Evolutionary conservation across 2,888 invertebrate species (phyloP), one percentile per base, ranked within the genome.

Genomic region (Ganaspis brasiliensis): DNA sequence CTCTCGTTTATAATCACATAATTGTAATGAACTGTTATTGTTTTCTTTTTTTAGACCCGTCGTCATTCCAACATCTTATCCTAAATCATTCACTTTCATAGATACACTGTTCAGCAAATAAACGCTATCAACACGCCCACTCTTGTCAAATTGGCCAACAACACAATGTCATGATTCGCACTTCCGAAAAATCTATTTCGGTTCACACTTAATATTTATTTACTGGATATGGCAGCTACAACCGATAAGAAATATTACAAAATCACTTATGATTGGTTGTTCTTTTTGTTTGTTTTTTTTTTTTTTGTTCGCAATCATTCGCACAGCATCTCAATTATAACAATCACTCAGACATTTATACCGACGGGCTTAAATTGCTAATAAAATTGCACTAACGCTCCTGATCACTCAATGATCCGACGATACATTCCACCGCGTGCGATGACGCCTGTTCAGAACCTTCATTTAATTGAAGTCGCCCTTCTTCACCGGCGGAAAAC

Each of bases 161-260:
- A 45, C 57, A 35, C 45, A 75, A 40, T 74, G 74, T 79, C 78
- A 76, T 76, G 84, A 85, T 83, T 83, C 86, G 79, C 78, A 80
- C 80, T 79, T 79, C 82, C 79, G 76, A 74, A 73, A 82, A 81
- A 79, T 19, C 84, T 86, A 86, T 86, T 82, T 86, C 87, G 87
- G 82, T 85, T 83, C 85, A 85, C 87, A 85, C 83, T 84, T 86
- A 86, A 85, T 84, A 67, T 24, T 87, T 79, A 83, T 83, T 86
- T 82, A 88, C 84, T 88, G 88, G 87, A 89, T 90, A 90, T 89
- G 89, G 88, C 90, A 89, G 87, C 90, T 91, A 90, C 87, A 90
- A 91, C 90, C 90, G 89, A 91, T 91, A 87, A 89, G 88, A 89
- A 91, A 89, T 87, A 85, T 90, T 91, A 90, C 87, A 91, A 91